phyloP scores from a whole-genome alignment of 2,113 vertebrate species.

The Indri indri region DNA sequence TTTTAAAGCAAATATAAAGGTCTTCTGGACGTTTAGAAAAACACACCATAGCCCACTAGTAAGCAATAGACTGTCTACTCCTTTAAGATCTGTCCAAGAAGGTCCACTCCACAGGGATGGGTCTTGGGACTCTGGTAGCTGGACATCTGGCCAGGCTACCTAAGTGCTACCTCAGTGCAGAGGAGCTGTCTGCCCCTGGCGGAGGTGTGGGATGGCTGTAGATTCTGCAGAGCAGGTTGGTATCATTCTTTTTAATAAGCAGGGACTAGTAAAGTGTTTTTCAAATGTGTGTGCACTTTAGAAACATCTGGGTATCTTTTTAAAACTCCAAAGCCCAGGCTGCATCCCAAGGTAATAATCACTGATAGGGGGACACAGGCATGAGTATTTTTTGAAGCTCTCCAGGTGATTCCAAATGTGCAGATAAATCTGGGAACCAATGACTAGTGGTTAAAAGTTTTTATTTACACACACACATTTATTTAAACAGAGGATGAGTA shows the following conservation, averaged over 20 bases:
- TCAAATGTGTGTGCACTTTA: neutral
- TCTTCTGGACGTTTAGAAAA: neutral
- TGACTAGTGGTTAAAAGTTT: neutral
- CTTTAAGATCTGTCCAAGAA: neutral
- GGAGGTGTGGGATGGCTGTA: neutral
- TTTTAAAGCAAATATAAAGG: slow-evolving; percentile 21
- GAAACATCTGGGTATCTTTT: neutral
- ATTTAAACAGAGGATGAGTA: neutral
- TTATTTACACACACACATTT: neutral
- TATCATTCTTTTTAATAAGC: neutral
- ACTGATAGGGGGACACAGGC: neutral
- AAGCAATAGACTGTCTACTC: neutral
- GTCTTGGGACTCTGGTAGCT: neutral
- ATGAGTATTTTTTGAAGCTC: neutral
- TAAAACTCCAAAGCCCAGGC: neutral
- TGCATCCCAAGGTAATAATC: neutral
- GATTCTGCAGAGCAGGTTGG: neutral
- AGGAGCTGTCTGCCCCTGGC: neutral
- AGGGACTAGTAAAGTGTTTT: neutral
- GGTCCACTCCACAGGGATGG: neutral
- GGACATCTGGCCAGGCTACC: neutral
- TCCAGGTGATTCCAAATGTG: neutral
- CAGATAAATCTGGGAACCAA: neutral
- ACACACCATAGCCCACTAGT: neutral
- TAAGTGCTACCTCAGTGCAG: too few species aligned